A percentile compares a stretch with the other conserved stretches of the same genome.
Conservation (phyloP, 2,888 invertebrate genomes). For the Dasypolia templi region DNA sequence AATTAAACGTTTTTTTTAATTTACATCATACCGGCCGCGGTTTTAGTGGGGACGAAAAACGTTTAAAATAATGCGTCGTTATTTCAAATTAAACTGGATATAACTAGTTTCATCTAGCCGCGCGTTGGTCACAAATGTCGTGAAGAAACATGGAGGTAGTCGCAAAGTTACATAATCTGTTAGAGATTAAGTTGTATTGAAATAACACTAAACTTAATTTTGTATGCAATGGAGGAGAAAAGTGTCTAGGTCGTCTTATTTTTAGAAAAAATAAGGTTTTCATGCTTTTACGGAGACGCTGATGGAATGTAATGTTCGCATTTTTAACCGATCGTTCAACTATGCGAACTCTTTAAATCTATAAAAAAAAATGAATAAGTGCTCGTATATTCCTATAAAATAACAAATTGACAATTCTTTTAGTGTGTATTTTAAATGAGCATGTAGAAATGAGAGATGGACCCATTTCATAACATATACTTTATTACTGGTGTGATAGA, state of each 20-base stretch:
- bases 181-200: constrained; percentile 70
- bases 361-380: too few species aligned
- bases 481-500: constrained; percentile 5
- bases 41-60: constrained; percentile 59
- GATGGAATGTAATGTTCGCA: not conserved
- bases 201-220: constrained; percentile 67
- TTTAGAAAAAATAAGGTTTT: constrained; percentile 11
- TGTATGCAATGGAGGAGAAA: constrained; percentile 63
- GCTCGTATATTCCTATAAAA: not conserved
- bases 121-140: constrained; percentile 69
- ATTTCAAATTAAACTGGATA: constrained; percentile 76
- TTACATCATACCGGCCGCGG: constrained; percentile 45
- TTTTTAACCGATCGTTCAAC: not conserved
- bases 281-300: too few species aligned
- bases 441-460: not conserved
- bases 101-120: constrained; percentile 77
- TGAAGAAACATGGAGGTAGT: constrained; percentile 80
- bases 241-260: constrained; percentile 21
- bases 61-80: constrained; percentile 74
- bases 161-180: constrained; percentile 77
- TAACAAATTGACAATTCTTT: not conserved
- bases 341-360: not conserved
- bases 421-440: not conserved
- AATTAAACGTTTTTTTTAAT: constrained; percentile 53
- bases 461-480: constrained; percentile 11